Percentiles rank a stretch among this genome's conserved stretches.
Conservation (phyloP, 2,797 vertebrate genomes). For the Ceyx erithaca region DNA sequence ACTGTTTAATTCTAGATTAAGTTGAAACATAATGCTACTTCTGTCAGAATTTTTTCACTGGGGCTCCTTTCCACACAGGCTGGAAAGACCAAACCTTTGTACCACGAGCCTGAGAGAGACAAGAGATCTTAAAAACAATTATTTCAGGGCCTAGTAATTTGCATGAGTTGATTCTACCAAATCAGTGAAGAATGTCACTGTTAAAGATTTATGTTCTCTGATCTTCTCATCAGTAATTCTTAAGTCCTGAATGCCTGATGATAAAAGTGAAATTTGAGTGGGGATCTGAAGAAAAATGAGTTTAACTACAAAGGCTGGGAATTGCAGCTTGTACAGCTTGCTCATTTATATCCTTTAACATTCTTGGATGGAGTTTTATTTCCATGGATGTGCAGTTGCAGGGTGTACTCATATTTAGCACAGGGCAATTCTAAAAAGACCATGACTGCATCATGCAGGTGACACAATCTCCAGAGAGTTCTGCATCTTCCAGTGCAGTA, state of each 20-base stretch:
- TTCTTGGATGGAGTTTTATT: not conserved
- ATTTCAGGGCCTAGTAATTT: not conserved
- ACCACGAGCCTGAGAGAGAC: not conserved
- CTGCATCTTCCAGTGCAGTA: not conserved
- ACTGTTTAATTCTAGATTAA: not conserved
- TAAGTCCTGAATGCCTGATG: constrained; percentile 5
- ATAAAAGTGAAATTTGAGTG: constrained; percentile 39
- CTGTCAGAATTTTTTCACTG: not conserved
- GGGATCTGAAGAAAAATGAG: constrained; percentile 24
- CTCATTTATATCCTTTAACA: constrained; percentile 15
- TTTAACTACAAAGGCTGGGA: constrained; percentile 22
- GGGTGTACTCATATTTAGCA: not conserved
- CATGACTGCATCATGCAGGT: not conserved
- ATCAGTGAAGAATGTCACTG: constrained; percentile 9
- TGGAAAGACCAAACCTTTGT: not conserved
- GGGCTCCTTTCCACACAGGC: not conserved
- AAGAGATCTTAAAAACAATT: not conserved
- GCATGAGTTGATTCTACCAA: not conserved
- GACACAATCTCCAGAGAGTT: not conserved
- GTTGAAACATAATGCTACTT: not conserved
- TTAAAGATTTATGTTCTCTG: constrained; percentile 45
- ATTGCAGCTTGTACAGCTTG: constrained; percentile 11
- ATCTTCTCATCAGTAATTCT: constrained; percentile 9
- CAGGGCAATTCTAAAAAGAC: not conserved
- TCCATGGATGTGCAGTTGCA: not conserved